Conservation (phyloP, 2,113 vertebrate genomes). For the Cyphomyrus discorhynchus region DNA sequence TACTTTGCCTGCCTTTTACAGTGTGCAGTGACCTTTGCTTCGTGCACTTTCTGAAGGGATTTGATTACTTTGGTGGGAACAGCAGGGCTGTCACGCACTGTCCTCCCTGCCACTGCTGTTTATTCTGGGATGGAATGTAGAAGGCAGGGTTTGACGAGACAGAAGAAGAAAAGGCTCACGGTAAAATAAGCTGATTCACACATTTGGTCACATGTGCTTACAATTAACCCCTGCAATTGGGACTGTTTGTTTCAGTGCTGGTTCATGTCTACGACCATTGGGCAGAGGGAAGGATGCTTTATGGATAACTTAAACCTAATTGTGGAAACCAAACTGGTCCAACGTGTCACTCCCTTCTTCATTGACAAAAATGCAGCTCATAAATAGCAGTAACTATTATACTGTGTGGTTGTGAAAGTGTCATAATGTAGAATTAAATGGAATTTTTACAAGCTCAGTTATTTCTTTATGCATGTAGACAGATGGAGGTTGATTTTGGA, state of each 20-base stretch:
- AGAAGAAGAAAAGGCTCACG: neutral
- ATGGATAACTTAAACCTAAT: neutral
- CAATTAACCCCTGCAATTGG: neutral
- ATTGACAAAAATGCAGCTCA: neutral
- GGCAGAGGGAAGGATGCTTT: neutral
- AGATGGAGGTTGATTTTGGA: neutral
- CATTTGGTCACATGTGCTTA: neutral
- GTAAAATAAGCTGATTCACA: neutral
- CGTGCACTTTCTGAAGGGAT: neutral
- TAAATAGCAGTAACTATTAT: neutral
- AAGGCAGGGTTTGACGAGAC: neutral
- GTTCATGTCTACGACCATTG: neutral
- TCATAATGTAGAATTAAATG: neutral
- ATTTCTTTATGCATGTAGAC: neutral
- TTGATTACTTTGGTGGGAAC: neutral
- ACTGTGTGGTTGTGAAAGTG: neutral
- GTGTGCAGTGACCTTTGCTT: neutral
- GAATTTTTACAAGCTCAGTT: neutral
- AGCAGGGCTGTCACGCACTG: neutral
- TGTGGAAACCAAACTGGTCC: neutral
- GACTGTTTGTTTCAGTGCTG: neutral
- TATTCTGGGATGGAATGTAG: conserved; percentile 7
- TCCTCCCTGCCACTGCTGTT: neutral
- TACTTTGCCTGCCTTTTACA: neutral
- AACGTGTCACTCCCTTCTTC: neutral